These are phyloP conservation scores for Channa striata DNA, from an alignment of 2,797 vertebrate genomes.

Conservation along the genomic window DNA sequence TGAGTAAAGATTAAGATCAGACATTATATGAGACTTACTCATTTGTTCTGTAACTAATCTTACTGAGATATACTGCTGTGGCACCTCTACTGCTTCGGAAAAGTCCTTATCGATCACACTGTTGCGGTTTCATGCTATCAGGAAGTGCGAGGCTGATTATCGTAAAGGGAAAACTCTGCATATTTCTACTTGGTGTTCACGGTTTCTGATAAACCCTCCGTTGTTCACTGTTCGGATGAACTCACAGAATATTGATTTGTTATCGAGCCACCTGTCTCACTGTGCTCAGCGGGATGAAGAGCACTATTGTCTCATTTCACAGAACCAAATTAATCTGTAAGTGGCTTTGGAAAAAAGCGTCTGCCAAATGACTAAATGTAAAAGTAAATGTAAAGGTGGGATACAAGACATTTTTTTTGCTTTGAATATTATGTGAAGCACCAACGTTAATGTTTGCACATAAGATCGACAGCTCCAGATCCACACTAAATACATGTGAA, in stretches of 20 bases:
- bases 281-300: conserved; percentile 7
- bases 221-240: conserved; percentile 32
- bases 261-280: background rate
- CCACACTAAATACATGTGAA: too few relatives aligned
- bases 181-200: conserved; percentile 1
- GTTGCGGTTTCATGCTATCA: background rate
- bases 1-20: background rate
- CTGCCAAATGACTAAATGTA: too few relatives aligned
- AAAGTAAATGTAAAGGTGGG: too few relatives aligned
- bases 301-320: conserved; percentile 29
- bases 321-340: too few relatives aligned
- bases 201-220: conserved; percentile 16
- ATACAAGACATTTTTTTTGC: background rate
- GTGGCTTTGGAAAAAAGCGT: too few relatives aligned
- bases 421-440: background rate
- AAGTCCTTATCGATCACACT: too few relatives aligned
- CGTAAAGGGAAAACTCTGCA: conserved; percentile 1
- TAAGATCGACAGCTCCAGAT: too few relatives aligned
- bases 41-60: background rate
- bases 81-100: background rate
- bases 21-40: background rate
- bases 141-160: background rate
- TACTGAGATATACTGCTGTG: background rate
- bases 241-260: conserved; percentile 51
- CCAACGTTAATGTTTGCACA: background rate